A percentile compares a stretch with the other conserved stretches of the same genome.
These are phyloP conservation scores for Picathartes gymnocephalus DNA, from an alignment of 2,113 vertebrate genomes.

Conservation along the genomic window DNA sequence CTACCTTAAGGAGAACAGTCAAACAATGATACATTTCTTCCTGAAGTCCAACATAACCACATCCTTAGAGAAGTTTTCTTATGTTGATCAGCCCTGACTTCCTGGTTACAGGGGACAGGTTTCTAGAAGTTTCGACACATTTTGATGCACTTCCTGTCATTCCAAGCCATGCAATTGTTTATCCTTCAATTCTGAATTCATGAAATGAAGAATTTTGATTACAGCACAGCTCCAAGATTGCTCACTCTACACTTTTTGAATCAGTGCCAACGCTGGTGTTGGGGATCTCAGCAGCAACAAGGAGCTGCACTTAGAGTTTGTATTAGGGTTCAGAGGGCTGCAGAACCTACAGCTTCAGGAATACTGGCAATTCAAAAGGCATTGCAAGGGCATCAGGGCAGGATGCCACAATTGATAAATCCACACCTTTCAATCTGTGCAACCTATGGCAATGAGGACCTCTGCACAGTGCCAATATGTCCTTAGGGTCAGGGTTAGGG, in stretches of 20 bases:
- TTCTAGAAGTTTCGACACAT: not conserved
- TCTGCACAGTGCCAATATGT: not conserved
- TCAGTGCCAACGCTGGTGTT: not conserved
- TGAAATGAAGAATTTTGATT: not conserved
- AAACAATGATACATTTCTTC: not conserved
- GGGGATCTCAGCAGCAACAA: not conserved
- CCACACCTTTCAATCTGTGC: not conserved
- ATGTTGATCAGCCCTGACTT: not conserved
- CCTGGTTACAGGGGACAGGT: not conserved
- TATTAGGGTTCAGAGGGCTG: not conserved
- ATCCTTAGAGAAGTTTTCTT: not conserved
- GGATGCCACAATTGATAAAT: not conserved
- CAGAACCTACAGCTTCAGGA: not conserved
- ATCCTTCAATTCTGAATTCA: not conserved
- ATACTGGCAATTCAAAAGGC: not conserved
- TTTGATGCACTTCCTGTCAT: not conserved
- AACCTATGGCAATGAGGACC: rapidly evolving
- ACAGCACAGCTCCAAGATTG: not conserved
- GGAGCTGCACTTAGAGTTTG: not conserved
- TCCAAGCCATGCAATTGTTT: not conserved
- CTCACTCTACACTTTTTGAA: not conserved
- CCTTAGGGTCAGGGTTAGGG: not conserved
- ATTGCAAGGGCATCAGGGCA: not conserved
- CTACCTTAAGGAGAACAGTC: not conserved
- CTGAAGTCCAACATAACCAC: not conserved